Conservation (phyloP, 2,888 invertebrate genomes). For the Antheraea assamensis region DNA sequence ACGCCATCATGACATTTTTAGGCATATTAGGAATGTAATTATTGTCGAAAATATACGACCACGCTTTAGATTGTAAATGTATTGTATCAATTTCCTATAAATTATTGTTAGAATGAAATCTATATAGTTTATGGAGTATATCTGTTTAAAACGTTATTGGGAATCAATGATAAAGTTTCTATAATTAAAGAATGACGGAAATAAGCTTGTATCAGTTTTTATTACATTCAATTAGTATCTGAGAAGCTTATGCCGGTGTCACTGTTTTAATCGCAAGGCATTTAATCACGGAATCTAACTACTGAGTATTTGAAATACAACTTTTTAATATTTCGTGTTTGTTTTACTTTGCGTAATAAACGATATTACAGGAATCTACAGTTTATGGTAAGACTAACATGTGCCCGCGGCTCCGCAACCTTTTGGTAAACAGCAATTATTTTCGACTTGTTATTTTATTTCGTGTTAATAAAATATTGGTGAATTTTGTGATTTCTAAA, state of each 20-base stretch:
- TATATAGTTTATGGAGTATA: not conserved
- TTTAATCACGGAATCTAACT: not conserved
- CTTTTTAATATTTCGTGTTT: no score
- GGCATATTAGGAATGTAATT: constrained; percentile 5
- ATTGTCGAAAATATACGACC: not conserved
- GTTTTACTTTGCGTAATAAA: no score
- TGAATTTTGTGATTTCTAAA: no score
- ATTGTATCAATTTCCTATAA: not conserved
- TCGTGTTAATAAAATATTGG: no score
- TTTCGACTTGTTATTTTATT: no score
- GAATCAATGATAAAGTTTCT: not conserved
- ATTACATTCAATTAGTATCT: not conserved
- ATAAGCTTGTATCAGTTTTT: no score
- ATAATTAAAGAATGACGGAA: not conserved
- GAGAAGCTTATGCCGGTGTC: not conserved
- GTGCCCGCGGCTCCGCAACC: no score
- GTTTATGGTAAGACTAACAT: no score
- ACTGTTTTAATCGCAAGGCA: not conserved
- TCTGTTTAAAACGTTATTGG: not conserved
- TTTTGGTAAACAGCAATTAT: no score
- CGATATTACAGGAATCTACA: no score
- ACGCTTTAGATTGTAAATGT: not conserved
- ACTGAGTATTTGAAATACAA: no score
- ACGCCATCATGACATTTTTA: constrained; percentile 51
- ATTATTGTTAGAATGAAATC: not conserved